Base-by-base conservation (phyloP, 2,888 invertebrate genomes). In the Bombylius major region DNA sequence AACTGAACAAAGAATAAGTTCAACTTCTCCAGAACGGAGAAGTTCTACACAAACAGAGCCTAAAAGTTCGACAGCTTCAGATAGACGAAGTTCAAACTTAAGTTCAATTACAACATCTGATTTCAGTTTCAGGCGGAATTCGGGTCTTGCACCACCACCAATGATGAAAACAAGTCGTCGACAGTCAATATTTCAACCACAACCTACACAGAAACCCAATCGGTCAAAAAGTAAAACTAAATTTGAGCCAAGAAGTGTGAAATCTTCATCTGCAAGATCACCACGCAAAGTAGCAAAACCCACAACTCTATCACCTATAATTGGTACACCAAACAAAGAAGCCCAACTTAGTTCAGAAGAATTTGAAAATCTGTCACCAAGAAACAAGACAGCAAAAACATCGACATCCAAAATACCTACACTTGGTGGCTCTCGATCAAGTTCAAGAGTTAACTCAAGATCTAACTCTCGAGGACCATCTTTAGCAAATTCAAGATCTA, bases 261-360 rank as follows among this genome's bases (percentile, higher is more conserved):
- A 33, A 9, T 14, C 12, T 12, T 31, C 33, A 7, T 11, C 23
- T 8, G 5, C 23, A 31, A n/a, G 23, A 23, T 55, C 66, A 12
- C 66, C 69, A 4, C 62, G 68, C 1, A 70, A 70, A 59, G 67
- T 74, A 47, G 68, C 65, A 8, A 74, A 71, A 48, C 73, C 73
- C 12, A 66, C 68, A 32, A 70, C 70, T 3, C 59, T 75, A 3
- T 75, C 74, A 0, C 74, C 74, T 1, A 75, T 75, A 13, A 69
- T 74, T 52, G 74, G 74, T 1, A 75, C 74, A 0, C 74, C 74
- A 4, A 75, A 75, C 55, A 73, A 71, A 59, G 74, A 75, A 32
- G 55, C 60, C 23, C 61, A 62, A 13, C 56, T 57, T 5, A 62
- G 56, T 8, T 54, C 60, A 61, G 67, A 54, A 64, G 68, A 61